Conservation (phyloP, 2,113 vertebrate genomes). For the Potamarius usumacintae region DNA sequence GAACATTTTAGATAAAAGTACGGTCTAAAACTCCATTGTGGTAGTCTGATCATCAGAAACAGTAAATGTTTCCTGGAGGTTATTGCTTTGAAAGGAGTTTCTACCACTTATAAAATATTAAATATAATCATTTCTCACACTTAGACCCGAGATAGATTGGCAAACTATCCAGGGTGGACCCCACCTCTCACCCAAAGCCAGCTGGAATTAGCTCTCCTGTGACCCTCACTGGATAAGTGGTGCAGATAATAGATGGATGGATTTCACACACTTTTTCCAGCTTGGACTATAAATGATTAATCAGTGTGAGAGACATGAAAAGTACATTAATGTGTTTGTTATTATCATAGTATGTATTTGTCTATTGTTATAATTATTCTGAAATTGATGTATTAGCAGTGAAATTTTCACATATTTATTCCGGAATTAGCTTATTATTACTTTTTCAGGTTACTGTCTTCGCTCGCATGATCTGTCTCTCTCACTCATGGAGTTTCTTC, state of each 20-base stretch:
- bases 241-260: too few species aligned
- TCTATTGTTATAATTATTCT: neutral
- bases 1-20: neutral
- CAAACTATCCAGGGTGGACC: too few species aligned
- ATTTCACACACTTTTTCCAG: neutral
- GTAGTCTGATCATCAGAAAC: neutral
- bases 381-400: neutral
- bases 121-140: neutral
- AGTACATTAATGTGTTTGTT: neutral
- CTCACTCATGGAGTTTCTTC: neutral
- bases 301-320: neutral
- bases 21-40: neutral
- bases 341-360: neutral
- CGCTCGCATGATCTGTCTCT: neutral
- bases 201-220: too few species aligned
- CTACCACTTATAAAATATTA: neutral
- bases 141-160: neutral
- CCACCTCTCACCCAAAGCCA: too few species aligned
- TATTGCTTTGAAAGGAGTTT: neutral
- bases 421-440: neutral
- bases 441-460: neutral
- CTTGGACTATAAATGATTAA: constrained; percentile 1
- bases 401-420: neutral
- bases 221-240: too few species aligned
- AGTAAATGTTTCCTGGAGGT: neutral